Base-by-base conservation (phyloP, 2,797 vertebrate genomes). In the Ispidina lecontei region DNA sequence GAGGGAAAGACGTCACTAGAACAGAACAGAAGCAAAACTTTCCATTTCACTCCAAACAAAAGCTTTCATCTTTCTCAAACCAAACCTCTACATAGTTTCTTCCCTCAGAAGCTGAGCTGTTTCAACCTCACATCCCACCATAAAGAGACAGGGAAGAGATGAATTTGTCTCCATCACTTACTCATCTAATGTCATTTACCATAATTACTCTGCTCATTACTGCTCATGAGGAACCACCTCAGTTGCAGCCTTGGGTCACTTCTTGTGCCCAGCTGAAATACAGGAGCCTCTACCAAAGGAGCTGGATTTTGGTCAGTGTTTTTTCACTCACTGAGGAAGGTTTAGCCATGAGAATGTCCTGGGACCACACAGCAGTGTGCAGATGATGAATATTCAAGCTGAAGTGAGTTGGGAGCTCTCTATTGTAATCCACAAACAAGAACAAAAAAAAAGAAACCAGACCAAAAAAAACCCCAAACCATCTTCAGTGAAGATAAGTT, bases 91-190 rank as follows among this genome's bases (percentile, higher is more conserved):
- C 78, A 75, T 63, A n/a, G 51, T 86, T 94, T 26, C 76, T 86
- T 33, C 44, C 80, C 83, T 76, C 70, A 69, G 44, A 77, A 91
- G 70, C 79, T 84, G 87, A 93, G 87, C 86, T 84, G 67, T 78
- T 78, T 74, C 74, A 62, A 17, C 70, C 29, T 69, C 76, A 15
- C 26, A 14, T 54, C 60, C 46, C 75, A 65, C 37, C 17, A 2
- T 9, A 26, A 58, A 18, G 28, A 64, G 76, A 33, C 21, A 16
- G 68, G 23, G 68, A 54, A 70, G 58, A 67, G 63, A 39, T 65
- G 81, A 43, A 7, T 41, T 43, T 47, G 26, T 8, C 19, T 25
- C 12, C 22, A 5, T 73, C 60, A 22, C 43, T 80, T 54, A 10
- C 85, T 87, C 68, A 19, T 14, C 29, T 15, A 2, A 35, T 28